These are phyloP conservation scores for Odobenus rosmarus DNA, from an alignment of 2,113 vertebrate species.

Conservation along the genomic window DNA sequence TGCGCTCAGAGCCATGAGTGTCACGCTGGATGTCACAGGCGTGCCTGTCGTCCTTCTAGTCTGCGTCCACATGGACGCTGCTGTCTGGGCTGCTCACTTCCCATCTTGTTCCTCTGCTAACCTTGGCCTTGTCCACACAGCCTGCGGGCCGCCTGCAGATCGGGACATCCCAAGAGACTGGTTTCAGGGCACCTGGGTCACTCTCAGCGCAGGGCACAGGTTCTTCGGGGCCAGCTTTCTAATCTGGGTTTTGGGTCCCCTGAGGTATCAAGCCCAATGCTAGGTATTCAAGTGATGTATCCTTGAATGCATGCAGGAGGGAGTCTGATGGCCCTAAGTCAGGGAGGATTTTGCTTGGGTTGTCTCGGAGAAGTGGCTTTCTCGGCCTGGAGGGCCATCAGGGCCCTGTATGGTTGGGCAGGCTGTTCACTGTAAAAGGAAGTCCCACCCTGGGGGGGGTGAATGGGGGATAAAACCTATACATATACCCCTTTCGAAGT, in stretches of 20 bases:
- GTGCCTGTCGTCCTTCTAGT: not conserved
- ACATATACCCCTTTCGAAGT: rapidly evolving
- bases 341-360: not conserved
- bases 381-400: not conserved
- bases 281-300: no score
- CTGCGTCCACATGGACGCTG: rapidly evolving
- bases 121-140: no score
- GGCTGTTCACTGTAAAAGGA: not conserved
- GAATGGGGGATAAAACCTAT: not conserved
- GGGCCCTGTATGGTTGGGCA: not conserved
- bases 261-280: not conserved
- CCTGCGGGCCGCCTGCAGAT: not conserved
- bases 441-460: rapidly evolving
- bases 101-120: not conserved
- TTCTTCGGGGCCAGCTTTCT: not conserved
- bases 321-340: rapidly evolving
- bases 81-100: not conserved
- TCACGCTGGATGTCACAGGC: not conserved
- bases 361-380: not conserved
- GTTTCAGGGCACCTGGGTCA: not conserved
- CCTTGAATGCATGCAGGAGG: rapidly evolving
- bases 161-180: not conserved
- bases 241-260: not conserved
- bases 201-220: not conserved
- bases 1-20: rapidly evolving